Evolutionary conservation across 2,113 vertebrate genomes (phyloP), one percentile per base, ranked within the genome.

Genomic region (Cololabis saira): DNA sequence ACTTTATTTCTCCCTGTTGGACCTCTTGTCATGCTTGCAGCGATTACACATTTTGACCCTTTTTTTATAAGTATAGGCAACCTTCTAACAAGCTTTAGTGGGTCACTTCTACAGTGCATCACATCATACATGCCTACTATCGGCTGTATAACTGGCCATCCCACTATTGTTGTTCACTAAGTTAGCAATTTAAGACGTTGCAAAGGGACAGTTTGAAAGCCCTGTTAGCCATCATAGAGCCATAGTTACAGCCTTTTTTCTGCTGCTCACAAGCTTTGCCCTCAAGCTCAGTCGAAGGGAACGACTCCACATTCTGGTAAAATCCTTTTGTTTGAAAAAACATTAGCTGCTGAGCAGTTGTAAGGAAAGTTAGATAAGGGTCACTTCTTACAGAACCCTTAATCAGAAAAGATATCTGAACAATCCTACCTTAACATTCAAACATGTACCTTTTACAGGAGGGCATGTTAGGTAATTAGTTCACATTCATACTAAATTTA

Each of bases 51-150:
- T 42, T 67, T 21, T 50, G 70, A 41, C 33, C 13, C 16, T 30
- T 59, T 30, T 74, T 83, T 75, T 75, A 61, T 68, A 48, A 45
- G 63, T n/a, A 30, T 42, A 64, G 71, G 16, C 37, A 69, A 61
- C 45, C 54, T 55, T 76, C 47, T 74, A 67, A 85, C 55, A 78
- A 74, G 60, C 58, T 55, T 64, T 66, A 53, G 53, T 9, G 54
- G 14, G 52, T 58, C 12, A 50, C 37, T 41, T 52, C 53, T 63
- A 27, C 69, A 55, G n/a, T 69, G 27, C 50, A 71, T 66, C 53
- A 49, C 18, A 47, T 2, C 47, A 40, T 58, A 52, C 15, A 15
- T 37, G 44, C 41, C 13, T 49, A 18, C 30, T 57, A 27, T 19
- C 63, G 47, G 60, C 47, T 48, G 12, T 60, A 55, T 63, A 63